phyloP scores from a whole-genome alignment of 2,797 vertebrate species.

The Argyrosomus regius region DNA sequence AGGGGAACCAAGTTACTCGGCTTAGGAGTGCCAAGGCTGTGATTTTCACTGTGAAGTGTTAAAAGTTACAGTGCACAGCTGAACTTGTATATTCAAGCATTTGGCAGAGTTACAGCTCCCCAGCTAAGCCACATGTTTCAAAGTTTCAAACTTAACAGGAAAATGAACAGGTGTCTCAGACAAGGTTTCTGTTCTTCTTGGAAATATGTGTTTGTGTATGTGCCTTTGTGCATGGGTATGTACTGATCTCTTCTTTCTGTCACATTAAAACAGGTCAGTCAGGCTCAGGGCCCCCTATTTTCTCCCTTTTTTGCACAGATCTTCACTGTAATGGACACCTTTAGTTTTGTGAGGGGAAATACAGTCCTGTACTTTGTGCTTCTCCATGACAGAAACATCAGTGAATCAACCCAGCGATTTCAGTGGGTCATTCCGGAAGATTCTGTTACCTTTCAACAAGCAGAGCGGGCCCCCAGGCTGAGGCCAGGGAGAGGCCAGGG shows the following conservation, averaged over 20 bases:
- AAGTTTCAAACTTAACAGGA: constrained; percentile 77
- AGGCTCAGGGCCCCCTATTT: constrained; percentile 39
- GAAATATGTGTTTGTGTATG: constrained; percentile 65
- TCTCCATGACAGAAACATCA: constrained; percentile 76
- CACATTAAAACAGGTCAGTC: constrained; percentile 70
- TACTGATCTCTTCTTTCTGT: constrained; percentile 66
- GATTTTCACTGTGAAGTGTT: constrained; percentile 79
- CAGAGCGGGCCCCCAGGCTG: constrained; percentile 74
- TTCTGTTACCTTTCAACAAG: constrained; percentile 85
- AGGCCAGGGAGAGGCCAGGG: constrained; percentile 77
- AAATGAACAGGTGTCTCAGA: constrained; percentile 84
- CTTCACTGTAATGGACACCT: constrained; percentile 78
- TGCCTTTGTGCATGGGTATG: constrained; percentile 28
- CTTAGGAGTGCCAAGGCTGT: constrained; percentile 64
- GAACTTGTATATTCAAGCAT: constrained; percentile 80
- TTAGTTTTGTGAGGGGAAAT: constrained; percentile 57
- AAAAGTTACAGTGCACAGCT: constrained; percentile 83
- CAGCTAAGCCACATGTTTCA: constrained; percentile 82
- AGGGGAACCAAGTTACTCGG: constrained; percentile 71
- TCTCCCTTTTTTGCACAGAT: constrained; percentile 59
- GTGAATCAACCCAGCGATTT: constrained; percentile 81
- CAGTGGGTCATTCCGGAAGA: constrained; percentile 82
- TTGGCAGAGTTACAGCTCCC: constrained; percentile 77
- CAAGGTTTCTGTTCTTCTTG: constrained; percentile 70
- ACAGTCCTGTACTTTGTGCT: constrained; percentile 73